phyloP scores from a whole-genome alignment of 2,113 vertebrate genomes.

The Catharus minimus region DNA sequence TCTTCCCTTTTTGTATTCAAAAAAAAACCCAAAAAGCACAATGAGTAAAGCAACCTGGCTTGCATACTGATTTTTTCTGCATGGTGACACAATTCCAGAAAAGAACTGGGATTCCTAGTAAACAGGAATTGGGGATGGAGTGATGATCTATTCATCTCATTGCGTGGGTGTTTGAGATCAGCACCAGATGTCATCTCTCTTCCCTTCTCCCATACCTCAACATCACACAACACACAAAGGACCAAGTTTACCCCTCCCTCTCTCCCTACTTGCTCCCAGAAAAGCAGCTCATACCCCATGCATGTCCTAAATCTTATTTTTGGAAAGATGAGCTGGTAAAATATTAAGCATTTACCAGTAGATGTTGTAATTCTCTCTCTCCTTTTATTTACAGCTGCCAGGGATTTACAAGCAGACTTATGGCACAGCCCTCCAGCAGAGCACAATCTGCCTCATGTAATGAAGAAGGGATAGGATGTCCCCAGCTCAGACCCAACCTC shows the following conservation, averaged over 20 bases:
- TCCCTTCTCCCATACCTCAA: background rate
- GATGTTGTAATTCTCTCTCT: background rate
- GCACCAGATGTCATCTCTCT: slow-evolving; percentile 36
- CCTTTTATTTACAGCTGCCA: background rate
- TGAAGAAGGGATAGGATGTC: background rate
- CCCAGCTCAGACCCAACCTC: background rate
- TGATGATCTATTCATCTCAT: background rate
- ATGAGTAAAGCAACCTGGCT: background rate
- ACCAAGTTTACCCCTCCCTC: background rate
- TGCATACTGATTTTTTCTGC: background rate
- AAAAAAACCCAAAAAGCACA: background rate
- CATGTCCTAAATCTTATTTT: background rate
- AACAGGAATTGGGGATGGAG: slow-evolving; percentile 23
- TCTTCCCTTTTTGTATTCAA: background rate
- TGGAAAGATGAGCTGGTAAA: slow-evolving; percentile 8
- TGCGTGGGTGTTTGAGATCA: slow-evolving; percentile 34
- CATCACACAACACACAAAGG: background rate
- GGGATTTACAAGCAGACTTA: background rate
- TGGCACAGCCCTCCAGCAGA: background rate
- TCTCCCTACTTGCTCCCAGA: background rate
- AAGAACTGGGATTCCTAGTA: slow-evolving; percentile 25
- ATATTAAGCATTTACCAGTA: background rate
- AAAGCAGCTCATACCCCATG: background rate
- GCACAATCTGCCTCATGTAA: background rate
- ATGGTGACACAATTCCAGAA: background rate